Evolutionary conservation across 2,797 vertebrate species (phyloP).

Genomic region (Etheostoma nigrum): DNA sequence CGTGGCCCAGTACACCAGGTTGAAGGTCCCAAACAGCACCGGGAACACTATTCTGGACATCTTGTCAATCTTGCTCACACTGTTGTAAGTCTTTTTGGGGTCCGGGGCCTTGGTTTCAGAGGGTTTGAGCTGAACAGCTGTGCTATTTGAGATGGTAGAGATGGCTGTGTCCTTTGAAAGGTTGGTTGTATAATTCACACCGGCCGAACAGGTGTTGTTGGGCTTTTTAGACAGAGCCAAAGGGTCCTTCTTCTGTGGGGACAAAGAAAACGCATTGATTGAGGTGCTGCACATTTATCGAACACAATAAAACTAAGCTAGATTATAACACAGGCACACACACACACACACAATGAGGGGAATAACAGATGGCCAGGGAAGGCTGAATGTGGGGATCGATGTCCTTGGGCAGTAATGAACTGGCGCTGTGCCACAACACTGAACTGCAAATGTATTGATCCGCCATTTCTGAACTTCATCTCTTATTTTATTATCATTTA

Average conservation of each 20-base stretch:
- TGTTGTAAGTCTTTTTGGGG: conserved; percentile 99
- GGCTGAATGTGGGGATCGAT: conserved; percentile 18
- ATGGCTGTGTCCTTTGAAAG: conserved; percentile 91
- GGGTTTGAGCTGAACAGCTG: conserved; percentile 87
- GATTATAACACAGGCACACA: neutral
- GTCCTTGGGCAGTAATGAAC: conserved; percentile 34
- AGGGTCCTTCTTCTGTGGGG: conserved; percentile 92
- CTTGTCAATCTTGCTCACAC: conserved; percentile 98
- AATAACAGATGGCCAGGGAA: neutral
- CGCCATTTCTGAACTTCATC: conserved; percentile 35
- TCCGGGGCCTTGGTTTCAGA: conserved; percentile 90
- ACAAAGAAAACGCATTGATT: conserved; percentile 22
- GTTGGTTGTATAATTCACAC: conserved; percentile 91
- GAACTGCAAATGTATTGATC: conserved; percentile 44
- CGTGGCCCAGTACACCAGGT: conserved; percentile 98
- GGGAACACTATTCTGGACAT: conserved; percentile 98
- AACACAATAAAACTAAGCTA: conserved; percentile 17
- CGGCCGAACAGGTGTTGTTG: conserved; percentile 89
- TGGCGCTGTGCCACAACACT: conserved; percentile 44
- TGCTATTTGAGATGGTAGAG: conserved; percentile 89
- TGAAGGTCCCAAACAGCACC: conserved; percentile 96
- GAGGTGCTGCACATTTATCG: neutral
- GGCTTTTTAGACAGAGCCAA: conserved; percentile 91
- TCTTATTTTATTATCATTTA: conserved; percentile 26
- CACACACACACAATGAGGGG: neutral